Conservation (phyloP, 2,888 invertebrate genomes). For the Erynnis tages region DNA sequence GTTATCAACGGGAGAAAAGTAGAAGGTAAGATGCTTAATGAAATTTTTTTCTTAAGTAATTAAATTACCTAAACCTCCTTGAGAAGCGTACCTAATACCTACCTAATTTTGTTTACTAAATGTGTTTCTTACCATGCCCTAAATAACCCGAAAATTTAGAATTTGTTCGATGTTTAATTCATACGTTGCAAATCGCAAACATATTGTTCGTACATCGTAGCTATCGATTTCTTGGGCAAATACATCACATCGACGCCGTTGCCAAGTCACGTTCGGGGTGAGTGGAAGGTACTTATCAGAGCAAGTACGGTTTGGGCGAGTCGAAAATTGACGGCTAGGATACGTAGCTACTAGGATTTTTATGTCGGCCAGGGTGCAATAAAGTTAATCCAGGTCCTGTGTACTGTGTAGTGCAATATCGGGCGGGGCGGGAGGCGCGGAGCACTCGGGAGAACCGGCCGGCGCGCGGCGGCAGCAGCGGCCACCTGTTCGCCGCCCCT, state of each 20-base stretch:
- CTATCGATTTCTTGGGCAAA: slow-evolving; percentile 35
- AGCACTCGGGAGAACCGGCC: slow-evolving; percentile 48
- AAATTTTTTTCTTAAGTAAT: neutral
- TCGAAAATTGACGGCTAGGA: slow-evolving; percentile 31
- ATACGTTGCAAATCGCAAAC: slow-evolving; percentile 28
- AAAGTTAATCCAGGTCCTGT: slow-evolving; percentile 73
- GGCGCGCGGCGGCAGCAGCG: slow-evolving; percentile 49
- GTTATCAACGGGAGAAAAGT: slow-evolving; percentile 43
- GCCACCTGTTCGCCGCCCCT: slow-evolving; percentile 66
- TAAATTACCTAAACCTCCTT: too few species aligned
- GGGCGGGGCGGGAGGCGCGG: slow-evolving; percentile 43
- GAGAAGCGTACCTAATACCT: too few species aligned
- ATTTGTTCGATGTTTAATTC: slow-evolving; percentile 26
- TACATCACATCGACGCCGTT: slow-evolving; percentile 49
- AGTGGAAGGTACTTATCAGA: slow-evolving; percentile 32
- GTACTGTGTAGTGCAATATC: slow-evolving; percentile 65
- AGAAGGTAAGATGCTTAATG: slow-evolving; percentile 38
- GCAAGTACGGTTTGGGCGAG: slow-evolving; percentile 43
- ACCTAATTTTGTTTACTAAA: too few species aligned
- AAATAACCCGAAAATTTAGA: slow-evolving; percentile 27
- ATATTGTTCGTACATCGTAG: slow-evolving; percentile 30
- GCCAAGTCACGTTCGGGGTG: slow-evolving; percentile 66
- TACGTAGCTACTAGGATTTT: slow-evolving; percentile 48
- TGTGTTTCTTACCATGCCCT: neutral
- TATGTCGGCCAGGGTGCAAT: slow-evolving; percentile 62